Base-by-base conservation (phyloP, 1,140 invertebrate species). In the Drosophila subobscura region DNA sequence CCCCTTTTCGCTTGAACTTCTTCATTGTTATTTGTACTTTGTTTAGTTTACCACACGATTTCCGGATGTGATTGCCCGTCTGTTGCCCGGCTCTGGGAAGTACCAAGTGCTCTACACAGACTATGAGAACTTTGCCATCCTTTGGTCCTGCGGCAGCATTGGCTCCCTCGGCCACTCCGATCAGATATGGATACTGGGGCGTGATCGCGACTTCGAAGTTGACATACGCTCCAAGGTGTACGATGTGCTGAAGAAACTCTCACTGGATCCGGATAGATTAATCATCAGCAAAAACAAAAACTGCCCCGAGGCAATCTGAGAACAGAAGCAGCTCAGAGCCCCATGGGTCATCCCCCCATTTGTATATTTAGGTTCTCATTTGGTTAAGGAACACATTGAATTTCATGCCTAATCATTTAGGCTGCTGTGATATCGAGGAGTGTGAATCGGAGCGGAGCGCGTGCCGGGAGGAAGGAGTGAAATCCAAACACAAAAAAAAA, bases 21-120 rank as follows among this genome's bases (percentile, higher is more conserved):
- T 12, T 10, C 14, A 14, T 49, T 45, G 1, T 5, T 10, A 10
- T 33, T 25, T 37, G 4, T 61, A n/a, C 7, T 7, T 14, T 22
- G 41, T 7, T 25, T 41, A 95, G 94, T 92, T 94, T 3, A 93
- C 94, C 50, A 93, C 93, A 42, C 93, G 93, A 22, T 92, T 95
- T 77, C 95, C 95, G 10, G 93, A 93, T 75, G 80, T 93, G 10
- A 91, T 96, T 40, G 93, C 94, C 3, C 92, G 94, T n/a, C 91
- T 95, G 72, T 81, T 95, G 61, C 95, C 95, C 2, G 94, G 94
- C 12, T 93, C 94, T 3, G 95, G 95, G 0, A 93, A 92, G 44
- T 96, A 96, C 90, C 93, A 93, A 79, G 92, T 96, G 4, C 92
- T 96, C 16, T 93, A 94, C 61, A 95, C 95, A 1, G 95, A 96